Conservation (phyloP, 2,113 vertebrate species). For the Cygnus buccinator region DNA sequence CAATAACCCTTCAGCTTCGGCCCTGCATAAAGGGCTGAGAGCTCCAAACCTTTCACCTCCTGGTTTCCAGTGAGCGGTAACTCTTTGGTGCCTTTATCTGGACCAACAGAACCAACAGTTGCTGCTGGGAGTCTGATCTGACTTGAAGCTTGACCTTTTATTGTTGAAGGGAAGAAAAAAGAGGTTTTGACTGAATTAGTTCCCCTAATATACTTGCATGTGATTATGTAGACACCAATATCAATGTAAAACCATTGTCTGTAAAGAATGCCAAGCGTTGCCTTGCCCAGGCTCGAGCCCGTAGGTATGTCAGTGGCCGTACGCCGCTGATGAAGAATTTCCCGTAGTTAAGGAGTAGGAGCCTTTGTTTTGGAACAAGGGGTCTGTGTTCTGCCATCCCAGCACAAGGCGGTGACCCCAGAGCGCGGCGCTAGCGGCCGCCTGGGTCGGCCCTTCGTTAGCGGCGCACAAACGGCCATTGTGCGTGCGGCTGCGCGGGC, state of each 20-base stretch:
- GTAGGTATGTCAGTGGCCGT: background rate
- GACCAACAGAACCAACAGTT: background rate
- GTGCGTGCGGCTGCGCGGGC: background rate
- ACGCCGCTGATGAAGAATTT: background rate
- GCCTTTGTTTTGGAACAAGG: constrained; percentile 38
- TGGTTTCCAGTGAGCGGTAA: background rate
- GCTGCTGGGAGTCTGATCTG: background rate
- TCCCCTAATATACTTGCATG: background rate
- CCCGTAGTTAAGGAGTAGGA: constrained; percentile 24
- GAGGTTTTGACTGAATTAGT: background rate
- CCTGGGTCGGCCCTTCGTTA: background rate
- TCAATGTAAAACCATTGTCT: background rate
- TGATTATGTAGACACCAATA: fast-evolving
- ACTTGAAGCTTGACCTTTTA: background rate
- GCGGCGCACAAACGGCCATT: background rate
- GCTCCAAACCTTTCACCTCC: background rate
- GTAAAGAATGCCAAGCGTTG: background rate
- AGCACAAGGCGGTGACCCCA: background rate
- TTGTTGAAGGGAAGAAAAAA: background rate
- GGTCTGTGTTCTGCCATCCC: background rate
- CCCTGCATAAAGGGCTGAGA: background rate
- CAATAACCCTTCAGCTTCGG: fast-evolving
- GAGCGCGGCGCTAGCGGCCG: background rate
- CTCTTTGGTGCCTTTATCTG: background rate
- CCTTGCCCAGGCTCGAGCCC: background rate